Evolutionary conservation across 2,113 vertebrate species (phyloP), one percentile per base, ranked within the genome.

Genomic region (Lophotis ruficrista): DNA sequence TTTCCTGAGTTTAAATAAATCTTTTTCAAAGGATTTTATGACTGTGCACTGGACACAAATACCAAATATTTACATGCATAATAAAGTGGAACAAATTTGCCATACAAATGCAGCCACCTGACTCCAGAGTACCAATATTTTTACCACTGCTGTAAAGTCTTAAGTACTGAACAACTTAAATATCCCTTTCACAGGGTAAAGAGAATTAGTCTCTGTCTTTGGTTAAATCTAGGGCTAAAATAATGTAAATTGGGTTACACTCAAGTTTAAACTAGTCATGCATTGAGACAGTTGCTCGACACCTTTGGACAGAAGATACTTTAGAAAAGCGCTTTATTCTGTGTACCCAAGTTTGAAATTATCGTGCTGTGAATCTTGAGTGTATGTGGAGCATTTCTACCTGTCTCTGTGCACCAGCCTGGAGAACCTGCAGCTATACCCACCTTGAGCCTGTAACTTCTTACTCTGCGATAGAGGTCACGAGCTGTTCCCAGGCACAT

Each of bases 1-100:
- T 87, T 75, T 56, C 18, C 10, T 71, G 22, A 45, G 13, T 62
- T 93, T 57, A 81, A 90, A 83, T 31, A 81, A 41, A 47, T 24
- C 2, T 57, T 84, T 87, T 85, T 7, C 45, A 72, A 69, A 64
- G 7, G 27, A 61, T 33, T 82, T 87, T 69, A 71, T 57, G 53
- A 41, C 33, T 21, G 6, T 53, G 30, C 5, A n/a, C 21, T 53
- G 51, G 71, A 41, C 50, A 72, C 21, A 96, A 93, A 79, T 38
- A 87, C 33, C 14, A 76, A 85, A 93, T 91, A 88, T 85, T 95
- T 94, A 60, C 57, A 70, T 87, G 37, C 6, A 50, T 69, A 93
- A 85, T 87, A 79, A 79, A 82, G 21, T 38, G 23, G 51, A 89
- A 93, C 45, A 85, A 76, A 87, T 96, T 91, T 58, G 45, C 61